These are phyloP conservation scores for Drosophila peninsularis DNA, from an alignment of 2,888 invertebrate genomes.

Conservation along the genomic window DNA sequence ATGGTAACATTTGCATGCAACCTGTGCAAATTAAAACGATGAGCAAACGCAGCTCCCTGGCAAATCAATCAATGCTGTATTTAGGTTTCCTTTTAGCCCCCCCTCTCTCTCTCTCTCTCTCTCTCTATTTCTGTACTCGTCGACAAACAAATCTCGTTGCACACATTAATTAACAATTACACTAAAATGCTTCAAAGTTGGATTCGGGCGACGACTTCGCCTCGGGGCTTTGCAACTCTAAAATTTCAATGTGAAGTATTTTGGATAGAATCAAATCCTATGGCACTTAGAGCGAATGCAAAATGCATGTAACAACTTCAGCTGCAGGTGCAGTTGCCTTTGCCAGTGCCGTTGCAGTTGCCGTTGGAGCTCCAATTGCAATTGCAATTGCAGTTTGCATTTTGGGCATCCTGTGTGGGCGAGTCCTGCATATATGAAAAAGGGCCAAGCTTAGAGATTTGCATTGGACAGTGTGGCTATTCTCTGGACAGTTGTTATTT, in stretches of 20 bases:
- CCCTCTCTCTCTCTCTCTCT: not conserved
- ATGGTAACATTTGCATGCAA: conserved; percentile 30
- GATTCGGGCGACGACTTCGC: conserved; percentile 12
- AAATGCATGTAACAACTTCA: conserved; percentile 62
- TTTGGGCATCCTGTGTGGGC: conserved; percentile 7
- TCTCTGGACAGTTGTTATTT: conserved; percentile 28
- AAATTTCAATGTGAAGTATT: conserved; percentile 37
- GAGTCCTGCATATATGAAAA: conserved; percentile 46
- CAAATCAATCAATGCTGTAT: conserved; percentile 57
- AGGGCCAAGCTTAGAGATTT: conserved; percentile 49
- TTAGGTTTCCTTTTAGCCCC: conserved; percentile 27
- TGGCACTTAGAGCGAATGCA: conserved; percentile 72
- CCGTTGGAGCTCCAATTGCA: not conserved
- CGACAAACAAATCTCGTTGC: conserved; percentile 29
- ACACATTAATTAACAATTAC: conserved; percentile 77
- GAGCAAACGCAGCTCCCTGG: conserved; percentile 42
- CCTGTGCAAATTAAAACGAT: conserved; percentile 43
- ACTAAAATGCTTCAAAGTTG: conserved; percentile 64
- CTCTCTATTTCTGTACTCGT: not conserved
- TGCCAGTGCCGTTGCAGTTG: not conserved
- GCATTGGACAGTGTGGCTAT: conserved; percentile 53
- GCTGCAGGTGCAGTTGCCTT: conserved; percentile 10
- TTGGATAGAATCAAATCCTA: conserved; percentile 40
- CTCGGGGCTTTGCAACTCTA: conserved; percentile 22
- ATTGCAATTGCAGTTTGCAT: not conserved